Percentiles rank a stretch among this genome's conserved stretches.
phyloP scores from a whole-genome alignment of 1,140 invertebrate genomes.

The Eufriesea mexicana region DNA sequence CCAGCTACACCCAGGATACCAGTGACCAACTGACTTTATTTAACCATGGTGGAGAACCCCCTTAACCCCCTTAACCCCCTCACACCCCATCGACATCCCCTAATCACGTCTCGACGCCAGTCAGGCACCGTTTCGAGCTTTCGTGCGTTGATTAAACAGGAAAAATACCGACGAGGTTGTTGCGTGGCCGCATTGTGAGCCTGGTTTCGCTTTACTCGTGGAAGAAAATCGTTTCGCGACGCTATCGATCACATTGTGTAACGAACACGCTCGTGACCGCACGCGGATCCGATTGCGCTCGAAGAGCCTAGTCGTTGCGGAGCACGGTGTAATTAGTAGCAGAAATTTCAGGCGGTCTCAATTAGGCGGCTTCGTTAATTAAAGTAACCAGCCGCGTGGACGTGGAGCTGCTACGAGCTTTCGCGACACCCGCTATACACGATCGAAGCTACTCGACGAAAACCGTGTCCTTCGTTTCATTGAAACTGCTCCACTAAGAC shows the following conservation, averaged over 20 bases:
- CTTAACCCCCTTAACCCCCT: no score
- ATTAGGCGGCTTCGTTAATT: constrained; percentile 36
- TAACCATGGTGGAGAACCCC: no score
- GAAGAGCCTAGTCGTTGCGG: background rate
- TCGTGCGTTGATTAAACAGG: no score
- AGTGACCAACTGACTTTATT: no score
- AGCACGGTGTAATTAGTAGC: constrained; percentile 22
- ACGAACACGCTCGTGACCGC: background rate
- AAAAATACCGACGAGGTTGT: no score
- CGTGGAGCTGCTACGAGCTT: background rate
- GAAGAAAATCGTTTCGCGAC: background rate
- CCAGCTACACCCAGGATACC: no score
- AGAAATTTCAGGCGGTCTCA: constrained; percentile 31
- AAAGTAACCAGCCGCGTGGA: constrained; percentile 27
- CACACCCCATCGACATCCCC: no score
- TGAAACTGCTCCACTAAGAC: background rate
- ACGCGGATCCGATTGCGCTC: constrained; percentile 23
- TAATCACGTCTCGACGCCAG: no score
- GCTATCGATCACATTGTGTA: constrained; percentile 7
- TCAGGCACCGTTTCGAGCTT: no score
- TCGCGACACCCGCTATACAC: background rate
- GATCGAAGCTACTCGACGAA: background rate
- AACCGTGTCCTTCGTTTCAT: constrained; percentile 5
- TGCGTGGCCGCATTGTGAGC: no score
- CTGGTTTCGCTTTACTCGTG: no score